A percentile compares a stretch with the other conserved stretches of the same genome.
phyloP scores from a whole-genome alignment of 2,113 vertebrate species.

The Diadophis punctatus region DNA sequence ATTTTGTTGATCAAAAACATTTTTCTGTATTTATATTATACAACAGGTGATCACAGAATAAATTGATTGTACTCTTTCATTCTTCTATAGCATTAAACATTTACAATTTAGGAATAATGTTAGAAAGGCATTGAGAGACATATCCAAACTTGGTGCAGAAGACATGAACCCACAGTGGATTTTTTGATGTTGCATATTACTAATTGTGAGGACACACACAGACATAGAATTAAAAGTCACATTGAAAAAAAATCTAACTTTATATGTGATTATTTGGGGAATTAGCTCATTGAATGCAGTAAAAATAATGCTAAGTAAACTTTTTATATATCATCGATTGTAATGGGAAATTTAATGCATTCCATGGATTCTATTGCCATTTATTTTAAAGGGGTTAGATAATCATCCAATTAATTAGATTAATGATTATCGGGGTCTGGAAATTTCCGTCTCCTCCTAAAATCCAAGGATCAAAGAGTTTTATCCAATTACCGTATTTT shows the following conservation, averaged over 20 bases:
- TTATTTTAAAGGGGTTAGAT: neutral
- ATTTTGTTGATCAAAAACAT: neutral
- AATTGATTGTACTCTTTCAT: neutral
- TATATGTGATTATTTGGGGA: neutral
- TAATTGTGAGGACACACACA: neutral
- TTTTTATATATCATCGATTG: neutral
- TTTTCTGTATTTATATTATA: neutral
- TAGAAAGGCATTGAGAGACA: neutral
- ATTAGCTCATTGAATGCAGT: neutral
- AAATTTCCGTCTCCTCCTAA: neutral
- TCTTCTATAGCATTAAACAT: neutral
- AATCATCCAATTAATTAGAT: too few species aligned
- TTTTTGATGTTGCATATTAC: neutral
- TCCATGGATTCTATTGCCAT: neutral
- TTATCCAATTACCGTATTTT: neutral
- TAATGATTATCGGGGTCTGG: neutral
- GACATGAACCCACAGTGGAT: neutral
- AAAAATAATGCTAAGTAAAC: neutral
- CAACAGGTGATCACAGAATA: neutral
- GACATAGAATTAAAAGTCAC: neutral
- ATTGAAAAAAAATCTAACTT: neutral
- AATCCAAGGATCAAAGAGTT: neutral
- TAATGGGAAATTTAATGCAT: neutral
- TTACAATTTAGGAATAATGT: neutral
- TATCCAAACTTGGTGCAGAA: neutral